Evolutionary conservation across 1,140 invertebrate species (phyloP), one percentile per base, ranked within the genome.

Genomic region (Dreissena rostriformis): DNA sequence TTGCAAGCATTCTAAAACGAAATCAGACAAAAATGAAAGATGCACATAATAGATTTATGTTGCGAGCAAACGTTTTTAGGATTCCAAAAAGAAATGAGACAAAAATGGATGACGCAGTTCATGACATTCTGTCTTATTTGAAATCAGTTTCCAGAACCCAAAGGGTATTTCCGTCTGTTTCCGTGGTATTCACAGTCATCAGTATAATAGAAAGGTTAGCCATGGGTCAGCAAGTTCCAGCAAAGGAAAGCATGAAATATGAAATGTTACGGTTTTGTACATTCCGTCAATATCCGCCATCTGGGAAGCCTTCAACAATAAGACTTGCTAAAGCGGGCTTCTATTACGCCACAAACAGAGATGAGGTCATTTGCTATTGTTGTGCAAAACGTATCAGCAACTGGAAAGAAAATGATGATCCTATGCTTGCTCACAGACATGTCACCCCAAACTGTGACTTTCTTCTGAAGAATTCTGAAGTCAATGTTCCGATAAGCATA

Each of bases 331-430:
- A 28, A 61, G 72, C 72, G 19, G 72, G 72, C 6, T 77, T 77
- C 22, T 77, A 77, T 66, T 77, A 66, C 22, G 55, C 28, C n/a
- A 39, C 53, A 22, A 51, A 66, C 5, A 19, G 22, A 5, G 57
- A 66, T 39, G 57, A 77, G 66, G 17, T 61, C 11, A 77, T 77
- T 17, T 77, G 75, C 39, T 77, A 66, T 51, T 63, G 75, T 29
- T 77, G 75, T 22, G 75, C 24, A 0, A 28, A 63, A 14, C 57
- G 61, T 6, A 65, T 26, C 19, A 10, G 49, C 8, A 28, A 67
- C 19, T 77, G 75, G 75, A 52, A n/a, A 12, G 14, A 6, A 14
- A n/a, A 29, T 14, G 75, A 77, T n/a, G 61, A 24, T 66, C 53
- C 55, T 1, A 10, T 65, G 15, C 22, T n/a, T 11, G 26, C 51